Percentiles rank a stretch among this genome's conserved stretches.
Conservation (phyloP, 2,888 invertebrate genomes). For the Eurois occulta region DNA sequence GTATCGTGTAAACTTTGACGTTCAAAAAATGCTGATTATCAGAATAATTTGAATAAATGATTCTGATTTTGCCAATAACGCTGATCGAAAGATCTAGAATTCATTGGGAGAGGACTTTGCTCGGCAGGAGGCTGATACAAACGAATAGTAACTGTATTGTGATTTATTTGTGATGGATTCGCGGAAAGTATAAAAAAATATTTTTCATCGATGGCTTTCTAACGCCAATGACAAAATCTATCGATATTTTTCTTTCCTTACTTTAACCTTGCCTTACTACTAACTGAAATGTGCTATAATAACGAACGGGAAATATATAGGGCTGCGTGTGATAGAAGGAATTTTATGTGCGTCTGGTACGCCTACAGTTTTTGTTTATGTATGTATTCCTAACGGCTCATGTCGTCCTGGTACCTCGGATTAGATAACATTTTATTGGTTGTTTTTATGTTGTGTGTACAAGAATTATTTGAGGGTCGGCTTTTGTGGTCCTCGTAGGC, state of each 20-base stretch:
- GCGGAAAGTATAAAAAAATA: background rate
- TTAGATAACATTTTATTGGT: constrained; percentile 68
- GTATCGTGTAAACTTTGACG: too few relatives aligned
- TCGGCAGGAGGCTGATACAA: background rate
- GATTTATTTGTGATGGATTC: background rate
- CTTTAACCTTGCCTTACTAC: constrained; percentile 31
- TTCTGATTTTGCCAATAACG: too few relatives aligned
- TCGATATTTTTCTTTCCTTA: constrained; percentile 41
- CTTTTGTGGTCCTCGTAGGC: constrained; percentile 31
- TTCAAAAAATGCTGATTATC: too few relatives aligned
- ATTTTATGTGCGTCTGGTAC: constrained; percentile 65
- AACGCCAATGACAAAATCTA: background rate
- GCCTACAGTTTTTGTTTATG: constrained; percentile 62
- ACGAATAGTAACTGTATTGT: background rate
- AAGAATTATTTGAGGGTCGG: constrained; percentile 43
- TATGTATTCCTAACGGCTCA: constrained; percentile 57
- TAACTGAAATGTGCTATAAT: constrained; percentile 65
- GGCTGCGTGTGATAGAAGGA: constrained; percentile 53
- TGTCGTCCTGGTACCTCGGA: constrained; percentile 63
- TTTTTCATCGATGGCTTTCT: background rate
- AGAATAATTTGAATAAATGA: too few relatives aligned
- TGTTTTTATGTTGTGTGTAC: constrained; percentile 59
- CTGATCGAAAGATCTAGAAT: background rate
- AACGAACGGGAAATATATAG: constrained; percentile 59
- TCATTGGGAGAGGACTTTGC: background rate